These are phyloP conservation scores for Lycia hirtaria DNA, from an alignment of 2,888 invertebrate genomes.

Conservation along the genomic window DNA sequence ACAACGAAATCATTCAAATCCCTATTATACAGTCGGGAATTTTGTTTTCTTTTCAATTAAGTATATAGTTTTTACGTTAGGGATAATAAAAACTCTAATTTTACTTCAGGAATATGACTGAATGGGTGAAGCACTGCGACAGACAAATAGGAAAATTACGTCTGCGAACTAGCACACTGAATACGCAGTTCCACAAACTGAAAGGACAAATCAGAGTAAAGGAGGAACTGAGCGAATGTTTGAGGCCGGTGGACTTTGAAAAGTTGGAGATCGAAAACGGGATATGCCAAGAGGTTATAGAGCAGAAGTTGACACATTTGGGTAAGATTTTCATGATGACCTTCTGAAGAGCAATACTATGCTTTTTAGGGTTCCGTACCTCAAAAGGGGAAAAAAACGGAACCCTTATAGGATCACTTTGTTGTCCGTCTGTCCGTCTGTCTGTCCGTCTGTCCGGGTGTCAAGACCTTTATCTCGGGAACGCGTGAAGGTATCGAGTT, in stretches of 20 bases:
- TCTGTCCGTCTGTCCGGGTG: no score
- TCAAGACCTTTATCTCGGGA: no score
- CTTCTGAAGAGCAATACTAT: neutral
- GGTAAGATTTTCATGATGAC: conserved; percentile 30
- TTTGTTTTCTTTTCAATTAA: no score
- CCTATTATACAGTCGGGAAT: no score
- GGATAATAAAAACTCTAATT: no score
- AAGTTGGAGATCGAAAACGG: conserved; percentile 87
- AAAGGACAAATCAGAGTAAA: conserved; percentile 83
- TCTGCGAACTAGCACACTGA: conserved; percentile 83
- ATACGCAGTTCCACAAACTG: conserved; percentile 81
- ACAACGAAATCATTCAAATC: no score
- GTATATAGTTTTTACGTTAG: no score
- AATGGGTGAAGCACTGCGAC: conserved; percentile 85
- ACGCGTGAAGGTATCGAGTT: no score
- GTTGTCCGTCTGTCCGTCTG: no score
- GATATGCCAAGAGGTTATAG: conserved; percentile 79
- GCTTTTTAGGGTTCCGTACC: no score
- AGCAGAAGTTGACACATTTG: conserved; percentile 81
- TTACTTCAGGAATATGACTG: conserved; percentile 80
- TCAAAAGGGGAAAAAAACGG: no score
- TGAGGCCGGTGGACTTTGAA: conserved; percentile 87
- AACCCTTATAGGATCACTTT: no score
- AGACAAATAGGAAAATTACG: conserved; percentile 85
- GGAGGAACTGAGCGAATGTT: conserved; percentile 83